Percentiles rank a stretch among this genome's conserved stretches.
Evolutionary conservation across 2,888 invertebrate genomes (phyloP).

Genomic region (Diachrysia chrysitis): DNA sequence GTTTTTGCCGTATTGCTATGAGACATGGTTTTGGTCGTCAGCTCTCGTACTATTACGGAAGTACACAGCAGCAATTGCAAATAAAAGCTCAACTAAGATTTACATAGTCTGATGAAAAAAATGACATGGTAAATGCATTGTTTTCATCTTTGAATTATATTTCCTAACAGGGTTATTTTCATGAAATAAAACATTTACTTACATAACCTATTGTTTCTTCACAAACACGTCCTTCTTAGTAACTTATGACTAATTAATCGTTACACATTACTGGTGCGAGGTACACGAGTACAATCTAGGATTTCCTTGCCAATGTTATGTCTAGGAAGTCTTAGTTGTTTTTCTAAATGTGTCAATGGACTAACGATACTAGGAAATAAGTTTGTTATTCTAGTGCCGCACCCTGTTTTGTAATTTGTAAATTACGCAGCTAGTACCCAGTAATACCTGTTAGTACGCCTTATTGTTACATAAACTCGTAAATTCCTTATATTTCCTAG

Average conservation of each 20-base stretch:
- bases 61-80: no score
- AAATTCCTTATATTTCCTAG: background rate
- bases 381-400: constrained; percentile 5
- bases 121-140: background rate
- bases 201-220: background rate
- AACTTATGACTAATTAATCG: constrained; percentile 3
- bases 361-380: constrained; percentile 8
- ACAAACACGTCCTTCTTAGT: constrained; percentile 4
- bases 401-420: constrained; percentile 5
- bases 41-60: no score
- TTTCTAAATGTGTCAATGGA: constrained; percentile 9
- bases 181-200: background rate
- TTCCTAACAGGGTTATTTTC: background rate
- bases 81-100: no score
- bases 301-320: constrained; percentile 6
- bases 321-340: constrained; percentile 6
- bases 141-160: background rate
- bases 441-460: constrained; percentile 3
- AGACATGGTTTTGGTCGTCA: no score
- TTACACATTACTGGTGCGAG: background rate
- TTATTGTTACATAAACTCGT: constrained; percentile 6
- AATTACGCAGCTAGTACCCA: background rate
- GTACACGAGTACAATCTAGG: background rate
- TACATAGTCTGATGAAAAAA: no score
- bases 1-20: no score